Percentiles rank a stretch among this genome's conserved stretches.
phyloP scores from a whole-genome alignment of 2,113 vertebrate species.

The Austrofundulus limnaeus region DNA sequence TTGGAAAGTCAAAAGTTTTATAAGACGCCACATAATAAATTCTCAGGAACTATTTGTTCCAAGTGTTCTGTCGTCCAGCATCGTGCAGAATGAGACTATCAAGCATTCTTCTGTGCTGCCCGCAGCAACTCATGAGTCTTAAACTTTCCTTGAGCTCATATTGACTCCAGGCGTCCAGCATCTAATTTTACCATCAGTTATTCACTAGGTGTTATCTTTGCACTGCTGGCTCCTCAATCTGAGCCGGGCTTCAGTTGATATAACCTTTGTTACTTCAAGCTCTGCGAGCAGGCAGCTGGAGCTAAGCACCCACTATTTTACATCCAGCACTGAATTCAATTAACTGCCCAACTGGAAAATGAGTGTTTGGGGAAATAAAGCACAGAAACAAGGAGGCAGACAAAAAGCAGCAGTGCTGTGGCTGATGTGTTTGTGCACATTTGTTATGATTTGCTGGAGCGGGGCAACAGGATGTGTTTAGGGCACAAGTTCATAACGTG shows the following conservation, averaged over 20 bases:
- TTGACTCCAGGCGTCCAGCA: constrained; percentile 26
- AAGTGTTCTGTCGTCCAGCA: constrained; percentile 8
- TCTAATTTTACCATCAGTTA: constrained; percentile 26
- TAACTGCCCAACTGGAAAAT: constrained; percentile 68
- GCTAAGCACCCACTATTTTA: constrained; percentile 56
- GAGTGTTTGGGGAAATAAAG: constrained; percentile 67
- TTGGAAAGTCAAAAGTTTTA: constrained; percentile 1
- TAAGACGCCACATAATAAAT: constrained; percentile 15
- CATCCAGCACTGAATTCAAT: constrained; percentile 65
- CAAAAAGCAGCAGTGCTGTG: constrained; percentile 13
- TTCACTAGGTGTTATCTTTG: constrained; percentile 29
- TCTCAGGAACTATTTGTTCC: constrained; percentile 18
- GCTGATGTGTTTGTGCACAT: constrained; percentile 36
- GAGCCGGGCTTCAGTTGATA: constrained; percentile 44
- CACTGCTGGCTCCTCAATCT: constrained; percentile 31
- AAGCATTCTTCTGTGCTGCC: constrained; percentile 23
- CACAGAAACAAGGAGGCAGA: constrained; percentile 33
- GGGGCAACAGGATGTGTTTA: constrained; percentile 28
- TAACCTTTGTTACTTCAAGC: constrained; percentile 27
- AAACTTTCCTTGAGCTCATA: constrained; percentile 8
- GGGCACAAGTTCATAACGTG: constrained; percentile 25
- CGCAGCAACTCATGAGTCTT: constrained; percentile 17
- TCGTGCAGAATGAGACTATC: constrained; percentile 15
- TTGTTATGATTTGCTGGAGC: constrained; percentile 56
- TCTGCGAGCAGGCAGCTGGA: constrained; percentile 44